phyloP scores from a whole-genome alignment of 1,140 invertebrate genomes.

The Polypedilum vanderplanki region DNA sequence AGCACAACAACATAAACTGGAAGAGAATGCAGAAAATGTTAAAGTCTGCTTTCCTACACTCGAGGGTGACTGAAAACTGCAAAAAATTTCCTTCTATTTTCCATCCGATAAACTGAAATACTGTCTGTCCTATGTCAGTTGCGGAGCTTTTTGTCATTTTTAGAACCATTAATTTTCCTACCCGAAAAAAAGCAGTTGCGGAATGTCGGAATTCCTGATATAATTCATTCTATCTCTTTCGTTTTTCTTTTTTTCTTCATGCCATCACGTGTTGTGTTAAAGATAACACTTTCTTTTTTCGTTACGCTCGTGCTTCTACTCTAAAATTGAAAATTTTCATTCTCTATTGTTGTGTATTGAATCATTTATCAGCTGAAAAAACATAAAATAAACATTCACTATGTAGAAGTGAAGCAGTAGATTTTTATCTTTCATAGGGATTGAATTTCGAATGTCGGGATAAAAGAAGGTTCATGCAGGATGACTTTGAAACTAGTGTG shows the following conservation, averaged over 20 bases:
- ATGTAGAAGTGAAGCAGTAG: background rate
- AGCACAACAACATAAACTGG: background rate
- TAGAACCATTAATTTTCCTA: conserved; percentile 22
- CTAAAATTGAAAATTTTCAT: background rate
- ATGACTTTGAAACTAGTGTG: background rate
- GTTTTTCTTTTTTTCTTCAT: background rate
- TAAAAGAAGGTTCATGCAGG: background rate
- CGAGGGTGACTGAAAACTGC: background rate
- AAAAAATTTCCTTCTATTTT: background rate
- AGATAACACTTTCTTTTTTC: conserved; percentile 15
- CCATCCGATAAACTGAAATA: background rate
- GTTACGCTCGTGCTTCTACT: background rate
- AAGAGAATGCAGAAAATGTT: background rate
- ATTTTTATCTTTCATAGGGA: no score
- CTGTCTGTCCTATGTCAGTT: conserved; percentile 15
- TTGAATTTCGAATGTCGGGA: background rate
- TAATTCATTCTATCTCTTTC: conserved; percentile 26
- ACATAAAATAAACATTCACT: background rate
- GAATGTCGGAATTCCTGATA: conserved; percentile 27
- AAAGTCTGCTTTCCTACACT: background rate
- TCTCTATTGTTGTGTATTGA: conserved; percentile 16
- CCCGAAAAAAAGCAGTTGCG: conserved; percentile 5
- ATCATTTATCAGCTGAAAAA: conserved; percentile 25
- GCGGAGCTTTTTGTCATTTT: conserved; percentile 24
- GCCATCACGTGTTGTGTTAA: conserved; percentile 12